Base-by-base conservation (phyloP, 2,113 vertebrate species). In the Orcinus orca region DNA sequence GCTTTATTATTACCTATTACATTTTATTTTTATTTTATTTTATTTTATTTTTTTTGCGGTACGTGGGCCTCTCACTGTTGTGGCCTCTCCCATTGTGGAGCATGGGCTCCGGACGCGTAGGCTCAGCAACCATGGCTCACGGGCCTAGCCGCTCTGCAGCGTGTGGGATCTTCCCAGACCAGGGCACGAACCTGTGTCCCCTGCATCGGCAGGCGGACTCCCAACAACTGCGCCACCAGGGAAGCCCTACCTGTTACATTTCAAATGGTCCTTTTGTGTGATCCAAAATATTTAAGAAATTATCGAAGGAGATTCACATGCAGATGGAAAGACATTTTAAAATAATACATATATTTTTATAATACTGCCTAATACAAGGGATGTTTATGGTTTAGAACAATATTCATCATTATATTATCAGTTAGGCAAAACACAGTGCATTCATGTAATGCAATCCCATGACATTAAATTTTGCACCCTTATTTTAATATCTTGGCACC, bases 261-360 rank as follows among this genome's bases (percentile, higher is more conserved):
- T 79, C 33, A 85, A 65, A 41, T 84, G 1, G 58, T 70, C 3
- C 9, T 38, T 58, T 84, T 25, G n/a, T 8, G 4, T 85, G 2
- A 55, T 55, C 11, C 10, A 92, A 95, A 93, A 47, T 91, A 53
- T 63, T 67, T 38, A 77, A 88, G 3, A 53, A 31, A 74, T 76
- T 82, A 62, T 4, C 3, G 3, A n/a, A 68, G 3, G 4, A 60
- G 5, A 60, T 23, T 29, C 2, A 44, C 2, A 80, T 25, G 31
- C 10, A 50, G 1, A 55, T 88, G 8, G 23, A 60, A 81, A 33
- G 11, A 38, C 53, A 65, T 23, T 63, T 53, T n/a, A 13, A 91
- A 73, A 92, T 25, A 79, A 79, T 26, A 23, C n/a, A 10, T 53
- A 62, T 38, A 62, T 50, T 65, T 90, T 80, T 53, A 53, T 36